Evolutionary conservation across 2,797 vertebrate species (phyloP).

Genomic region (Anabas testudineus): DNA sequence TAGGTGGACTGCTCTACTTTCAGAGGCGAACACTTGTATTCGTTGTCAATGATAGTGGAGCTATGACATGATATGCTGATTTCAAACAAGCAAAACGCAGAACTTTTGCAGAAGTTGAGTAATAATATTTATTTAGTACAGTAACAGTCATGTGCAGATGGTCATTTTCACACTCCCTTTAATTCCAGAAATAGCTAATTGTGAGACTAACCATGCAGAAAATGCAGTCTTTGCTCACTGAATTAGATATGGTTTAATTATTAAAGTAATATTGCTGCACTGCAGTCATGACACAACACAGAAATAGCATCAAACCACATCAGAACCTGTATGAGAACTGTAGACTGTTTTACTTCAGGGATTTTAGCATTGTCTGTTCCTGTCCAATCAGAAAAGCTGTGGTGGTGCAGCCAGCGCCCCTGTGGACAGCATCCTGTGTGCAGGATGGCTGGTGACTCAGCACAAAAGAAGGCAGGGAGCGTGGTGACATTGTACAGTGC

Average conservation of each 20-base stretch:
- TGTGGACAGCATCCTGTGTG: conserved; percentile 41
- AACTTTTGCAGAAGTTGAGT: not conserved
- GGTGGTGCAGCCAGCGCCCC: conserved; percentile 57
- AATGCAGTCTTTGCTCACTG: not conserved
- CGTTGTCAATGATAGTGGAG: not conserved
- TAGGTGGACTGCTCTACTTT: conserved; percentile 2
- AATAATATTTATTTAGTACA: not conserved
- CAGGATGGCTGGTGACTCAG: conserved; percentile 74
- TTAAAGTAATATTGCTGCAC: not conserved
- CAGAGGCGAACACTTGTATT: not conserved
- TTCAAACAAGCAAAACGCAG: not conserved
- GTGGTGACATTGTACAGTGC: conserved; percentile 29
- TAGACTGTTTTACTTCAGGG: conserved; percentile 15
- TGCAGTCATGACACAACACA: not conserved
- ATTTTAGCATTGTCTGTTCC: conserved; percentile 25
- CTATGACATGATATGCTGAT: not conserved
- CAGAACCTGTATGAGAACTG: conserved; percentile 19
- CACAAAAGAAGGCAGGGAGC: conserved; percentile 52
- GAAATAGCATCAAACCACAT: not conserved
- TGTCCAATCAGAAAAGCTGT: conserved; percentile 60
- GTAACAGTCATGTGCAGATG: not conserved
- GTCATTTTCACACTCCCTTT: not conserved
- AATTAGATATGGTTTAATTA: not conserved
- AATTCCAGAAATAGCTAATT: too few relatives aligned
- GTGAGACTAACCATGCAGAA: not conserved